phyloP scores from a whole-genome alignment of 2,113 vertebrate species.

The Edolisoma coerulescens region DNA sequence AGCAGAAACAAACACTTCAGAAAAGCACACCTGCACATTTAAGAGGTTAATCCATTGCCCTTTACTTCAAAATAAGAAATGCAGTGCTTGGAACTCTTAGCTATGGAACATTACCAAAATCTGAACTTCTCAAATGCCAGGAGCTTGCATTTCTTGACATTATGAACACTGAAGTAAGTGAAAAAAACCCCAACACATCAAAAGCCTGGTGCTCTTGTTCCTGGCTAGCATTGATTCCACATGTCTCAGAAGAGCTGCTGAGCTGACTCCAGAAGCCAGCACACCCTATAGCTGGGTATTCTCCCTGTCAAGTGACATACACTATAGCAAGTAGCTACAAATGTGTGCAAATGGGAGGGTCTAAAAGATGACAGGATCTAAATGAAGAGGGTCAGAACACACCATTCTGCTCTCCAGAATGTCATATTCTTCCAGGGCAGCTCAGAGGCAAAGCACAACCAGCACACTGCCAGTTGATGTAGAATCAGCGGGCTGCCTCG shows the following conservation, averaged over 20 bases:
- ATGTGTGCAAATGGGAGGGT: neutral
- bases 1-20: neutral
- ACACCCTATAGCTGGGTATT: neutral
- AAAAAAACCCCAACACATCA: neutral
- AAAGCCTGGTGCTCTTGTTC: neutral
- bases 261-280: neutral
- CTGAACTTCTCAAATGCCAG: neutral
- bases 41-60: neutral
- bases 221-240: neutral
- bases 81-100: neutral
- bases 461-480: neutral
- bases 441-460: neutral
- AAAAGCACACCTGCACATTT: neutral
- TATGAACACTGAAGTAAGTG: neutral
- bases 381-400: neutral
- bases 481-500: neutral
- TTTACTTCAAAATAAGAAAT: neutral
- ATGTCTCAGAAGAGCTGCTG: neutral
- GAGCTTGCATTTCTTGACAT: neutral
- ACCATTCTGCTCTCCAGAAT: fast-evolving
- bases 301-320: neutral
- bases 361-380: neutral
- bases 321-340: neutral
- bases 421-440: neutral
- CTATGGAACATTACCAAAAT: neutral